Evolutionary conservation across 30 jellyfish, hydroid and myxozoan species (phyloP), one percentile per base, ranked within the genome.

Genomic region (Turritopsis dohrnii): DNA sequence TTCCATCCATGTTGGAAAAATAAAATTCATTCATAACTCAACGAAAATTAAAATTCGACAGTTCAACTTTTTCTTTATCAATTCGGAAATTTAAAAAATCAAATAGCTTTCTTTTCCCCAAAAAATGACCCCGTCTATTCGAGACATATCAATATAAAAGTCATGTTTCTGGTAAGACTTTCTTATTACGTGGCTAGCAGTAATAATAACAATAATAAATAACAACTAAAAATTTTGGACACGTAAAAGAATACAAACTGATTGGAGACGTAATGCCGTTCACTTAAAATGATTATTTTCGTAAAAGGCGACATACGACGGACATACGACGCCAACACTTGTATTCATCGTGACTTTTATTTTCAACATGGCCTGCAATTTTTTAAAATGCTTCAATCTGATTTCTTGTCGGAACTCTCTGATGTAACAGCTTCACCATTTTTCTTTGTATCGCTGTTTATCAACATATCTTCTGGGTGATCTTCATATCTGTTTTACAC

Each of bases 401-500:
- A 41, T 41, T 41, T 41, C 60, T 41, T 41, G 60, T 41, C 60
- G 60, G 60, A 41, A 13, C 60, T 41, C 5, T 41, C 60, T 41
- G 60, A 41, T 41, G 60, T 41, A 5, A 41, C 60, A 41, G 60
- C 9, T 41, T 41, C 60, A 41, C 60, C 77, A n/a, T 77, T 21
- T 29, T 77, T 60, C 71, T 77, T 77, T 77, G 66, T 77, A 26
- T 26, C 85, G 21, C 52, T 25, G 23, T 30, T 77, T 77, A 18
- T 83, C 52, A 89, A 74, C 97, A 90, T 90, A 1, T 92, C 96
- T 54, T 92, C 98, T 18, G 98, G 98, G 83, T 92, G 98, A 54
- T 92, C 98, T 75, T 92, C 98, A 72, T 92, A 92, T 81, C 98
- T 92, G 52, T 18, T 88, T 60, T 18, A 72, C 41, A 24, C 21